These are phyloP conservation scores for Andrena cerasifolii DNA, from an alignment of 1,140 invertebrate genomes.

Conservation along the genomic window DNA sequence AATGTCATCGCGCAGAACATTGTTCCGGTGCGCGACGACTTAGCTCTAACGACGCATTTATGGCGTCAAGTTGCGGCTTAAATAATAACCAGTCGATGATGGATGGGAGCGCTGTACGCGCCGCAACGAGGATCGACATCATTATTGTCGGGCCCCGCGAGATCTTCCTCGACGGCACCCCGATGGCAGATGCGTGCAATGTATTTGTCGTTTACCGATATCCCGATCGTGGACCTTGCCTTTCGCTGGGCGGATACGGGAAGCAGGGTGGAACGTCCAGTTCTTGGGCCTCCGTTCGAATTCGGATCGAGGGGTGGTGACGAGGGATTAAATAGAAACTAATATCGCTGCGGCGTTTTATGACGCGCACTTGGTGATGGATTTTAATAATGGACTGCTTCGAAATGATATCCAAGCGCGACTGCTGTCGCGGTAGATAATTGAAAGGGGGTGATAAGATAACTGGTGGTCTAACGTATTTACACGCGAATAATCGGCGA, in stretches of 20 bases:
- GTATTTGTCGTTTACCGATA: too few species aligned
- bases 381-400: conserved; percentile 15
- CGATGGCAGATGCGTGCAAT: too few species aligned
- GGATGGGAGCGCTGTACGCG: conserved; percentile 76
- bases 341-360: too few species aligned
- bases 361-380: background rate
- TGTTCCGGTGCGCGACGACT: conserved; percentile 71
- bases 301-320: too few species aligned
- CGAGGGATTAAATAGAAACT: too few species aligned
- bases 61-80: conserved; percentile 81
- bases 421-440: conserved; percentile 4
- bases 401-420: background rate
- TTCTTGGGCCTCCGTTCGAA: too few species aligned
- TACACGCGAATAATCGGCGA: conserved; percentile 5
- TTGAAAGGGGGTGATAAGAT: conserved; percentile 28
- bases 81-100: conserved; percentile 82
- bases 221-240: too few species aligned
- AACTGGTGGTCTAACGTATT: conserved; percentile 1
- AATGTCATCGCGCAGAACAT: conserved; percentile 76
- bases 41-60: conserved; percentile 81
- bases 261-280: too few species aligned
- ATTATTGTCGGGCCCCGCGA: conserved; percentile 81
- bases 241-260: too few species aligned
- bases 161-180: too few species aligned
- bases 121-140: conserved; percentile 78